phyloP scores from a whole-genome alignment of 2,797 vertebrate genomes.

The Merluccius polli region DNA sequence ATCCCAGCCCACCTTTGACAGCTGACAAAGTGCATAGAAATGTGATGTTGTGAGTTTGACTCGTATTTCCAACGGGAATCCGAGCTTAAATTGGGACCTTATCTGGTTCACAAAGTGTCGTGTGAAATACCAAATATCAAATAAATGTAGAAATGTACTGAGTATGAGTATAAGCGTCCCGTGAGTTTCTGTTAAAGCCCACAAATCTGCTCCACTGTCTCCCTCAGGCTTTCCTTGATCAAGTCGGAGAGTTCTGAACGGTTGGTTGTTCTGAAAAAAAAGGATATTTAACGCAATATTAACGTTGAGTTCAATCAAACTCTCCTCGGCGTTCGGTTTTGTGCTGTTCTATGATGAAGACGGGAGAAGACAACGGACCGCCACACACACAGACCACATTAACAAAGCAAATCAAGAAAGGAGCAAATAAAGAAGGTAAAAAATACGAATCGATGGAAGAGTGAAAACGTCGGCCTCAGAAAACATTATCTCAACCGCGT shows the following conservation, averaged over 20 bases:
- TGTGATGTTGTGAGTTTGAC: neutral
- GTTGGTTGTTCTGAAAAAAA: neutral
- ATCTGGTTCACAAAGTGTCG: neutral
- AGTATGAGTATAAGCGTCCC: neutral
- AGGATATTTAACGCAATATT: neutral
- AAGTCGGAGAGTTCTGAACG: neutral
- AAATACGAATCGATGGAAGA: neutral
- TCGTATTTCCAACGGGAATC: neutral
- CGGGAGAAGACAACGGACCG: neutral
- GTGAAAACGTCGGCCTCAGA: neutral
- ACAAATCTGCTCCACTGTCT: neutral
- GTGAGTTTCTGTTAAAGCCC: neutral
- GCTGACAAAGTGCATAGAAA: neutral
- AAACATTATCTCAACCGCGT: neutral
- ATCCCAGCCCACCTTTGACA: constrained; percentile 3
- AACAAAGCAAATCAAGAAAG: neutral
- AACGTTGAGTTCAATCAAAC: neutral
- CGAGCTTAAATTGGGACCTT: neutral
- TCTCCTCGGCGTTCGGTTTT: neutral
- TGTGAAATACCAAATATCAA: neutral
- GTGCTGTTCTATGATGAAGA: neutral
- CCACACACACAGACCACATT: neutral
- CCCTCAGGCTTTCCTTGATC: neutral
- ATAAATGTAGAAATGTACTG: neutral
- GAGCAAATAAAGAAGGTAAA: neutral